Evolutionary conservation across 2,797 vertebrate genomes (phyloP).

Genomic region (Meriones psammophilus): DNA sequence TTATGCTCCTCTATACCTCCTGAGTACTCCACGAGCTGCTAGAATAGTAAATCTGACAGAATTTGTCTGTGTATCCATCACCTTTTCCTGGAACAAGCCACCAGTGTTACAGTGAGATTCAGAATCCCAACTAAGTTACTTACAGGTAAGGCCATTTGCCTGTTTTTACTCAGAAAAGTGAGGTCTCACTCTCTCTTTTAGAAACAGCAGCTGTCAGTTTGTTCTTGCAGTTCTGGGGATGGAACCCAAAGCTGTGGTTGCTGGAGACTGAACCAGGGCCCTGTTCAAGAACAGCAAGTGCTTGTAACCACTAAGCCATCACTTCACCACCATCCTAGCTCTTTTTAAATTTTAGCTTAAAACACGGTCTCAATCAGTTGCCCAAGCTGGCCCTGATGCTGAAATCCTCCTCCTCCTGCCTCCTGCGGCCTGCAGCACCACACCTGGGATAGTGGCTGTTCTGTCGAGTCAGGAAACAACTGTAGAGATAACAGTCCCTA

Average conservation of each 20-base stretch:
- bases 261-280: background rate
- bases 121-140: background rate
- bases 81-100: background rate
- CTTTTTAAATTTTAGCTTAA: background rate
- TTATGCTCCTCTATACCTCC: background rate
- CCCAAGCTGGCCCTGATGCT: background rate
- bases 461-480: background rate
- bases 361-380: background rate
- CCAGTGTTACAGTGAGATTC: background rate
- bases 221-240: background rate
- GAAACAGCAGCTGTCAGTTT: background rate
- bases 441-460: background rate
- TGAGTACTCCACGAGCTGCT: background rate
- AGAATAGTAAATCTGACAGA: background rate
- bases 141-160: background rate
- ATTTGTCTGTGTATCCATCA: background rate
- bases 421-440: background rate
- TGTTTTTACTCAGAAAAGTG: background rate
- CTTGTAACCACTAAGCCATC: background rate
- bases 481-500: background rate
- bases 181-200: background rate
- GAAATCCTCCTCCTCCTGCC: background rate
- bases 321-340: background rate
- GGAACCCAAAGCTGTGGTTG: background rate
- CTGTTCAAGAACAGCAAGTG: background rate